Percentiles rank a stretch among this genome's conserved stretches.
phyloP scores from a whole-genome alignment of 2,888 invertebrate species.

The Meliscaeva auricollis region DNA sequence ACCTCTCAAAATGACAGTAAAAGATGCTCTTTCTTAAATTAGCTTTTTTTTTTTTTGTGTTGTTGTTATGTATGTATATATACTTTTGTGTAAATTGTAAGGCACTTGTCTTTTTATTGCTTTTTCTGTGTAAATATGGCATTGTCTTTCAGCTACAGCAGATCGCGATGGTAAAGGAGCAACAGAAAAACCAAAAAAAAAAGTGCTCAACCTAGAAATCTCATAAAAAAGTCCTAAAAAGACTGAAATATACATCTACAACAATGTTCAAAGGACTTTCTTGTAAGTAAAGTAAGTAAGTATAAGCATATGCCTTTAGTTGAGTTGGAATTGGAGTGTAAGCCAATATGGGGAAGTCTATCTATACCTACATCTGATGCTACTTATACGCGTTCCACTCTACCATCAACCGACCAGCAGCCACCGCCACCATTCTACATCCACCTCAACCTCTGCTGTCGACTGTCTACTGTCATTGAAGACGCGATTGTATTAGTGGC shows the following conservation, averaged over 20 bases:
- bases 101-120: conserved; percentile 73
- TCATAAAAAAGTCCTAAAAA: conserved; percentile 71
- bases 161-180: background rate
- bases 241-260: conserved; percentile 23
- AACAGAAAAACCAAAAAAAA: background rate
- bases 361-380: conserved; percentile 50
- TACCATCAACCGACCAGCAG: background rate
- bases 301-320: conserved; percentile 26
- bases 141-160: conserved; percentile 7
- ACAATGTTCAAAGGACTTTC: conserved; percentile 67
- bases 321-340: conserved; percentile 22
- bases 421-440: too few relatives aligned
- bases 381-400: conserved; percentile 4
- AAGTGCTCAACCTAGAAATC: conserved; percentile 26
- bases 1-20: conserved; percentile 20
- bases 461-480: conserved; percentile 45
- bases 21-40: conserved; percentile 21
- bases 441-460: too few relatives aligned
- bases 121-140: conserved; percentile 60
- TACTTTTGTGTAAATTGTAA: conserved; percentile 63
- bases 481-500: conserved; percentile 41
- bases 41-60: conserved; percentile 34
- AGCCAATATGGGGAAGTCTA: conserved; percentile 51
- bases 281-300: conserved; percentile 52
- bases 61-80: too few relatives aligned